These are phyloP conservation scores for Cotesia congregata DNA, from an alignment of 2,888 invertebrate genomes.

Conservation along the genomic window DNA sequence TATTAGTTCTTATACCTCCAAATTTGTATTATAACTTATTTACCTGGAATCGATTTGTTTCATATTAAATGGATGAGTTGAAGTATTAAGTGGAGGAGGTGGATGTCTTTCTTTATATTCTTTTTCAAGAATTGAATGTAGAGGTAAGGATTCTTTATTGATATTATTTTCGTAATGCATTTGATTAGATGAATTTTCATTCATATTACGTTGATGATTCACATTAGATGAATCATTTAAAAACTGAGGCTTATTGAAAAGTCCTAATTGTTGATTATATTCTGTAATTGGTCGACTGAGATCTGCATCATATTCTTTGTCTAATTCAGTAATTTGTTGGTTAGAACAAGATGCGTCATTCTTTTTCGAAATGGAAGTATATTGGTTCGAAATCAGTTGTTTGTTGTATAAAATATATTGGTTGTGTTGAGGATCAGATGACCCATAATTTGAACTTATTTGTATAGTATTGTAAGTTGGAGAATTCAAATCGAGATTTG, in stretches of 20 bases:
- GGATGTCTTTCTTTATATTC: conserved; percentile 70
- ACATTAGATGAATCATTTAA: conserved; percentile 51
- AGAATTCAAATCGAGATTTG: conserved; percentile 60
- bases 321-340: conserved; percentile 41
- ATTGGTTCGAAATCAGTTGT: conserved; percentile 52
- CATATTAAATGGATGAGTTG: conserved; percentile 79
- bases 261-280: conserved; percentile 51
- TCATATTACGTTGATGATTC: conserved; percentile 57
- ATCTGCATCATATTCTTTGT: conserved; percentile 47
- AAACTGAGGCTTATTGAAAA: conserved; percentile 55
- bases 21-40: conserved; percentile 12
- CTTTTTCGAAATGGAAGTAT: conserved; percentile 52
- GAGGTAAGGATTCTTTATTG: conserved; percentile 54
- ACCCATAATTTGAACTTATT: conserved; percentile 54
- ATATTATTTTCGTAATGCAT: conserved; percentile 50
- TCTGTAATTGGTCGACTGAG: conserved; percentile 54
- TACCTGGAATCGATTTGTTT: conserved; percentile 65
- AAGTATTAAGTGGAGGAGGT: conserved; percentile 80
- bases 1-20: no score
- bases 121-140: conserved; percentile 68
- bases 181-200: conserved; percentile 50
- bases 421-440: conserved; percentile 58
- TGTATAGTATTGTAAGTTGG: conserved; percentile 53
- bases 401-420: conserved; percentile 60
- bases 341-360: conserved; percentile 41